A percentile compares a stretch with the other conserved stretches of the same genome.
Conservation (phyloP, 2,113 vertebrate species). For the Perca fluviatilis region DNA sequence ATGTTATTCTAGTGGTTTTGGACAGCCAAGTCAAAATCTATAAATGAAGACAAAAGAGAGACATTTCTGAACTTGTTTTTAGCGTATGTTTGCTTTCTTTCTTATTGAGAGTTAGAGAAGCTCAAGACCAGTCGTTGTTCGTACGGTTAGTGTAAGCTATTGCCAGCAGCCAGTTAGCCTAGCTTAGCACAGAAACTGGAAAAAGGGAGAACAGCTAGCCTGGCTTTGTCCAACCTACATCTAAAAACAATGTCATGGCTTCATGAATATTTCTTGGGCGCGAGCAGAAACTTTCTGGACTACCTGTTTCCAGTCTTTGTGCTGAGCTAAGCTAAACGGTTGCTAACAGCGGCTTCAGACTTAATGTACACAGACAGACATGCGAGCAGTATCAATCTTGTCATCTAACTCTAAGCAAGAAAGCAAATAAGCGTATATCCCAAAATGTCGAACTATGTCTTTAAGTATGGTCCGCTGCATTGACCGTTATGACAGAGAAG, state of each 20-base stretch:
- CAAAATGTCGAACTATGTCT: background rate
- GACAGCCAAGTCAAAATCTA: background rate
- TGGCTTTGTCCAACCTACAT: background rate
- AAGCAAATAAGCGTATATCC: background rate
- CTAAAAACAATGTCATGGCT: too few species aligned
- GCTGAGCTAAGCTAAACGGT: background rate
- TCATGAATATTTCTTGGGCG: background rate
- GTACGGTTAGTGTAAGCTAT: background rate
- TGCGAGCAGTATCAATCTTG: background rate
- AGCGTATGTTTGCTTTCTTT: background rate
- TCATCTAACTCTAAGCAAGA: background rate
- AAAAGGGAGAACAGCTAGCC: background rate
- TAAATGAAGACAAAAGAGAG: background rate
- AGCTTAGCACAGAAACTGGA: background rate
- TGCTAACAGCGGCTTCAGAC: too few species aligned
- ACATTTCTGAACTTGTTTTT: background rate
- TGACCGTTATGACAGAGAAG: background rate
- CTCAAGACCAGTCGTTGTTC: background rate
- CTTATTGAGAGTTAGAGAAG: background rate
- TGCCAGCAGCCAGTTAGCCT: background rate
- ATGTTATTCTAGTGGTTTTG: background rate
- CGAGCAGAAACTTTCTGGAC: background rate
- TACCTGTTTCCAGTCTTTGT: background rate
- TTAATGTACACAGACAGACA: too few species aligned
- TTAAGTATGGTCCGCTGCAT: background rate